Percentiles rank a stretch among this genome's conserved stretches.
phyloP scores from a whole-genome alignment of 2,888 invertebrate species.

The Rhogogaster chlorosoma region DNA sequence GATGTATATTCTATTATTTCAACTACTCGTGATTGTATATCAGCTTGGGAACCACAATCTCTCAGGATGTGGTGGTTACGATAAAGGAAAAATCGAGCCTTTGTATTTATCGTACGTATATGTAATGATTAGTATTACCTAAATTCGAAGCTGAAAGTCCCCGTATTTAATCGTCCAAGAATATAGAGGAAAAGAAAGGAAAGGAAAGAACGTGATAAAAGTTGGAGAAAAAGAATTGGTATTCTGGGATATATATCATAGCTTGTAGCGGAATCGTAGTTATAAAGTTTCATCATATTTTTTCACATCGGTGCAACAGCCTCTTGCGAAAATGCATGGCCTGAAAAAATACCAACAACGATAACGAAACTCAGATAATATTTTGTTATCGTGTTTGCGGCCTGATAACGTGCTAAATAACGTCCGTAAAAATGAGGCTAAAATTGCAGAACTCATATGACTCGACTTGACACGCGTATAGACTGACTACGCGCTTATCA shows the following conservation, averaged over 20 bases:
- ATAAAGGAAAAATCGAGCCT: neutral
- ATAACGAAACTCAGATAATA: slow-evolving; percentile 69
- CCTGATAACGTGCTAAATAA: slow-evolving; percentile 69
- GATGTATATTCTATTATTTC: neutral
- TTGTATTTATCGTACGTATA: neutral
- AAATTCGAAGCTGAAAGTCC: neutral
- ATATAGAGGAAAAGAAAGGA: neutral
- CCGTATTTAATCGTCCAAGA: neutral
- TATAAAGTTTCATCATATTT: neutral
- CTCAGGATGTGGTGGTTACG: neutral
- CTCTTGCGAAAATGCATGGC: slow-evolving; percentile 75
- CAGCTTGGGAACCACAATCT: neutral
- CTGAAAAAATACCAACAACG: slow-evolving; percentile 75
- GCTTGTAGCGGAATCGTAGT: too few relatives aligned
- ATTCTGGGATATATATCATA: too few relatives aligned
- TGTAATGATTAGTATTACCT: neutral
- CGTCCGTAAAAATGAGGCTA: slow-evolving; percentile 74
- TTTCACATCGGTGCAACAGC: slow-evolving; percentile 64
- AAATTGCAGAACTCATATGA: slow-evolving; percentile 75
- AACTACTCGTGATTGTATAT: neutral
- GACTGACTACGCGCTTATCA: neutral
- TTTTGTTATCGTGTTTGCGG: slow-evolving; percentile 74
- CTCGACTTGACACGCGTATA: neutral
- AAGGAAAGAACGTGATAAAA: neutral
- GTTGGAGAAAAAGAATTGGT: too few relatives aligned